Conservation (phyloP, 2,113 vertebrate genomes). For the Hemiprocne comata region DNA sequence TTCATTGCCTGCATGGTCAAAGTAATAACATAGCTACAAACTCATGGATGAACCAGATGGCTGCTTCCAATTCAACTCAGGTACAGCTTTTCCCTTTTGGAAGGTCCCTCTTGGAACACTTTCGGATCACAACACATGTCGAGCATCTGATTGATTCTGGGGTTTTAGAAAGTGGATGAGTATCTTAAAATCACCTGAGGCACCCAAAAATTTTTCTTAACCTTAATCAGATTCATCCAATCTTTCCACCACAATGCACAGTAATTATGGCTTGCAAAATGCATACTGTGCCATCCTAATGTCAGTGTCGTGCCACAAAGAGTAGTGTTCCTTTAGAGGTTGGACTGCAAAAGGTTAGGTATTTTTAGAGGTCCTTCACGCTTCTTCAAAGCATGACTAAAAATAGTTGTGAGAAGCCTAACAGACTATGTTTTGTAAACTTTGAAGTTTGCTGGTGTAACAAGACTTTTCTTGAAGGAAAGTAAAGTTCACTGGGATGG, state of each 20-base stretch:
- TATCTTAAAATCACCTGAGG: neutral
- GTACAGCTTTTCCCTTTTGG: neutral
- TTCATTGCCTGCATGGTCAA: neutral
- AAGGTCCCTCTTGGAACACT: neutral
- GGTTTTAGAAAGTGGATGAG: neutral
- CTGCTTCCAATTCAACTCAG: neutral
- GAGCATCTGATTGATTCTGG: neutral
- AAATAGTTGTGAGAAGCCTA: neutral
- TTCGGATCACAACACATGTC: rapidly evolving
- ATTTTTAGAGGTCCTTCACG: neutral
- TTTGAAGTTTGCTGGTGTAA: neutral
- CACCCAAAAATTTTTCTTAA: neutral
- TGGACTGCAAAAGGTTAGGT: neutral
- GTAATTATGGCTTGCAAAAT: neutral
- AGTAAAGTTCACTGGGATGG: neutral
- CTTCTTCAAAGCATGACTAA: neutral
- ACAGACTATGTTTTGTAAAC: neutral
- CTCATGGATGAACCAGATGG: neutral
- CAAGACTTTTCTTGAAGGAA: neutral
- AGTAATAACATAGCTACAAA: neutral
- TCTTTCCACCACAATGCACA: neutral
- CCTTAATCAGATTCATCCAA: neutral
- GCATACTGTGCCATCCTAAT: neutral
- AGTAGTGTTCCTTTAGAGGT: neutral
- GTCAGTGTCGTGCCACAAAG: neutral